These are phyloP conservation scores for Gambusia holbrooki DNA, from an alignment of 2,113 vertebrate genomes.

Conservation along the genomic window DNA sequence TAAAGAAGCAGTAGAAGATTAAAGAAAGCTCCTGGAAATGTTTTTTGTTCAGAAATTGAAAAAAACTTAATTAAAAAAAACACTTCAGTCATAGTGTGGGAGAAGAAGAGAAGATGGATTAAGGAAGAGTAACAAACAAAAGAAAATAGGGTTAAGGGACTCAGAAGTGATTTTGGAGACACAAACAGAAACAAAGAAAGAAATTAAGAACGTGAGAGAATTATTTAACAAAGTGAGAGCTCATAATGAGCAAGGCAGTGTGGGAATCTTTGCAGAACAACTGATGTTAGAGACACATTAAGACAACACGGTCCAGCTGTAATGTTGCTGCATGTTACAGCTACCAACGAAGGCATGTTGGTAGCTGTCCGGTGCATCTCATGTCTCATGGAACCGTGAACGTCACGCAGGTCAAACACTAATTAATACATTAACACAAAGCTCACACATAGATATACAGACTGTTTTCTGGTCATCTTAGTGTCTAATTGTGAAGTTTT, in stretches of 20 bases:
- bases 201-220: too few species aligned
- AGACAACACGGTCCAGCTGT: background rate
- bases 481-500: background rate
- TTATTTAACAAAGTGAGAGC: too few species aligned
- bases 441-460: background rate
- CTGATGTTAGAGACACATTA: background rate
- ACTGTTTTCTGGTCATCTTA: background rate
- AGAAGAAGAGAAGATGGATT: background rate
- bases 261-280: background rate
- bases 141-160: background rate
- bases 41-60: background rate
- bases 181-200: too few species aligned
- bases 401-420: background rate
- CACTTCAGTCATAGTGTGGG: background rate
- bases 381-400: background rate
- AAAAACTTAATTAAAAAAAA: background rate
- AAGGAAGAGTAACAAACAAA: background rate
- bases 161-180: too few species aligned
- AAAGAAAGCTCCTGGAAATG: background rate
- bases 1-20: background rate
- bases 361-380: background rate
- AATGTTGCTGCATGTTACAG: background rate
- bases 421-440: background rate
- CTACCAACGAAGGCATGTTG: background rate
- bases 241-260: background rate